Evolutionary conservation across 2,113 vertebrate genomes (phyloP).

Genomic region (Pteronura brasiliensis): DNA sequence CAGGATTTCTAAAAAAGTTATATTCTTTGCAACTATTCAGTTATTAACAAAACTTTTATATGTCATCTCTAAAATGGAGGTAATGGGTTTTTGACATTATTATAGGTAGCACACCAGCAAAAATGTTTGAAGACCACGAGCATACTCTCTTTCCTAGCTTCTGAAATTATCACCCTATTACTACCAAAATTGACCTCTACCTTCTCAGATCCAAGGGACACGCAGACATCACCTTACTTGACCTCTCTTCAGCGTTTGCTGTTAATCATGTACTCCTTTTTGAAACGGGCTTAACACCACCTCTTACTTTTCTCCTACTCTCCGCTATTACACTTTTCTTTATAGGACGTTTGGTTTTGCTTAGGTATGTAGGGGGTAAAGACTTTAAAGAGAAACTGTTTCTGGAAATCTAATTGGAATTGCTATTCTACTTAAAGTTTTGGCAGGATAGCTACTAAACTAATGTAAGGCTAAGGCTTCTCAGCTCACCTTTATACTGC

Average conservation of each 20-base stretch:
- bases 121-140: background rate
- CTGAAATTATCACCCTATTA: background rate
- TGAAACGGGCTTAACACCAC: background rate
- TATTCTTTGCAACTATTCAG: background rate
- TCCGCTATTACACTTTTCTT: background rate
- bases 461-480: background rate
- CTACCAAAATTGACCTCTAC: background rate
- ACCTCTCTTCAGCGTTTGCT: background rate
- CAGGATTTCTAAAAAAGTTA: background rate
- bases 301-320: background rate
- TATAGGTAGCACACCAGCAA: background rate
- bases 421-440: background rate
- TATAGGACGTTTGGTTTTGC: background rate
- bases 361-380: background rate
- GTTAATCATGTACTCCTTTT: background rate
- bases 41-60: background rate
- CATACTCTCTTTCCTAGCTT: background rate
- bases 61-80: background rate
- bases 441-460: background rate
- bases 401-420: background rate
- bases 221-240: background rate
- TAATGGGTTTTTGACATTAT: background rate
- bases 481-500: background rate
- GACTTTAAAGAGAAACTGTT: background rate
- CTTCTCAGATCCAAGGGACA: background rate